phyloP scores from a whole-genome alignment of 2,888 invertebrate species.

The Caenorhabditis afra region DNA sequence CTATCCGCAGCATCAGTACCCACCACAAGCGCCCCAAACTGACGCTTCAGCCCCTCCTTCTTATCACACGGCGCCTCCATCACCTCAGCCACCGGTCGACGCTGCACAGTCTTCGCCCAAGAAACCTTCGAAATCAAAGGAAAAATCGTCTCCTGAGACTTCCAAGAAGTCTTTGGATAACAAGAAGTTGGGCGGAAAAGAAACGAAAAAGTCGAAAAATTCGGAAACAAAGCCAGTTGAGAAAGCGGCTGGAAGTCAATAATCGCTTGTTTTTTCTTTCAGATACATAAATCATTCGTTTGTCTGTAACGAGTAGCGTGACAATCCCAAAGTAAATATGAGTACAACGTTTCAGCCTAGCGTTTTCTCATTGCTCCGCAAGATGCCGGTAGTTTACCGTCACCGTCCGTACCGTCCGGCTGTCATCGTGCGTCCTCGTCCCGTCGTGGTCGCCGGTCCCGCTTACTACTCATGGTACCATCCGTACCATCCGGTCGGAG shows the following conservation, averaged over 20 bases:
- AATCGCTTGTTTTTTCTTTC: too few relatives aligned
- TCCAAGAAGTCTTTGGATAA: neutral
- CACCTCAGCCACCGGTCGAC: too few relatives aligned
- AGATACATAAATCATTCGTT: too few relatives aligned
- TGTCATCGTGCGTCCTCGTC: neutral
- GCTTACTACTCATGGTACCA: constrained; percentile 23
- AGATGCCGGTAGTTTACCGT: neutral
- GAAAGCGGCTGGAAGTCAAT: neutral
- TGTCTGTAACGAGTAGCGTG: too few relatives aligned
- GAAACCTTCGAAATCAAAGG: neutral
- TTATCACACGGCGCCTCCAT: too few relatives aligned
- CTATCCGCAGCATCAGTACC: neutral
- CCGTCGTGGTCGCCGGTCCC: neutral
- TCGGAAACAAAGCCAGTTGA: too few relatives aligned
- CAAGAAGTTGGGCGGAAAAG: neutral
- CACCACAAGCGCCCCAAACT: too few relatives aligned
- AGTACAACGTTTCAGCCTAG: too few relatives aligned
- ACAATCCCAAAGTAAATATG: too few relatives aligned
- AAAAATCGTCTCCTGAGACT: neutral
- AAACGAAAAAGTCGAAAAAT: neutral
- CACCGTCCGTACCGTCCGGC: neutral
- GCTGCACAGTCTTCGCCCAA: neutral
- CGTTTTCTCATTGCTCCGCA: neutral
- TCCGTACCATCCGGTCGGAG: constrained; percentile 26
- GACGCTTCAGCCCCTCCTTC: neutral